Evolutionary conservation across 1,140 invertebrate species (phyloP).

Genomic region (Araneus ventricosus): DNA sequence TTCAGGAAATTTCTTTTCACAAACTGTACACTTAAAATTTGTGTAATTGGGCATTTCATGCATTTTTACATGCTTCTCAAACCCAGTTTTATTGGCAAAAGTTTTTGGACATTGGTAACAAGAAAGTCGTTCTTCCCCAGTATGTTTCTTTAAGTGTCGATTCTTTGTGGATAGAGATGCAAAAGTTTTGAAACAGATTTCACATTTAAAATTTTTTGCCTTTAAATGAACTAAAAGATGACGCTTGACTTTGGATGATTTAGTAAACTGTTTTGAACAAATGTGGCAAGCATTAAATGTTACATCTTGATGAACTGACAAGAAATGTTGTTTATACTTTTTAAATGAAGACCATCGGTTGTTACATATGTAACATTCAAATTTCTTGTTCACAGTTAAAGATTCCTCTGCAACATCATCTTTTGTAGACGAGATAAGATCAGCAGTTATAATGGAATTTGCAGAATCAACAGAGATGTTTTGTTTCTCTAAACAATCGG

Average conservation of each 20-base stretch:
- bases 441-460: neutral
- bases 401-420: neutral
- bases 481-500: neutral
- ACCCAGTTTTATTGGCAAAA: neutral
- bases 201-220: neutral
- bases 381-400: neutral
- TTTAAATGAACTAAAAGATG: neutral
- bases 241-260: neutral
- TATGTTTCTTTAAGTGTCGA: neutral
- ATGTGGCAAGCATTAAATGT: conserved; percentile 36
- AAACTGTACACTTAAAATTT: neutral
- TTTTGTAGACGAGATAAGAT: neutral
- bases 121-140: neutral
- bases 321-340: conserved; percentile 15
- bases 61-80: neutral
- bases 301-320: neutral
- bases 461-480: neutral
- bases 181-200: conserved; percentile 7
- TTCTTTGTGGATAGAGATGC: neutral
- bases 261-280: conserved; percentile 31
- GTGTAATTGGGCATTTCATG: neutral
- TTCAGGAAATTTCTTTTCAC: neutral
- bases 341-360: neutral
- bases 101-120: neutral
- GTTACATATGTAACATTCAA: conserved; percentile 30